phyloP scores from a whole-genome alignment of 30 jellyfish, hydroid and myxozoan genomes.

The Euphysa ruthae region DNA sequence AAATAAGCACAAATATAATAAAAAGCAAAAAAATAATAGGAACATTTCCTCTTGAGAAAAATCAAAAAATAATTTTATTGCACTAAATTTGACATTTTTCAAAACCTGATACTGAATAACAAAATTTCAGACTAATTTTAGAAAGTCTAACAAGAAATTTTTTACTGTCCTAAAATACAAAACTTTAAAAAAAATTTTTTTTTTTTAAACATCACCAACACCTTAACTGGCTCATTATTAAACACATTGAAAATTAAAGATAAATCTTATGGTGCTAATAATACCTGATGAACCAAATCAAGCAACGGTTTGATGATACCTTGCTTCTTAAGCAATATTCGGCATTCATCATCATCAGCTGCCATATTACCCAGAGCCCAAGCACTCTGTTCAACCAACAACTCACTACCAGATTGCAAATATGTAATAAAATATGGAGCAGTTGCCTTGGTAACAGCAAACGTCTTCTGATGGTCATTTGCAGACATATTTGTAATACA shows the following conservation, averaged over 20 bases:
- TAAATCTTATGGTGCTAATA: neutral
- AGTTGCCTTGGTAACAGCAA: slow-evolving; percentile 48
- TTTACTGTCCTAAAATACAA: no score
- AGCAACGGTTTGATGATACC: slow-evolving; percentile 65
- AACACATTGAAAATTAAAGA: neutral
- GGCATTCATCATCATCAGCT: slow-evolving; percentile 44
- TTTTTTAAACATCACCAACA: neutral
- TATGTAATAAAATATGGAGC: slow-evolving; percentile 69
- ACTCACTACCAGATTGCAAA: slow-evolving; percentile 47
- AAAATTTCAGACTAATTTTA: no score
- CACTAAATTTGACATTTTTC: no score
- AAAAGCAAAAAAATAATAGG: no score
- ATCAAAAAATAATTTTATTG: no score
- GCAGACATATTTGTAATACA: slow-evolving; percentile 71
- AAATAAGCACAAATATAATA: no score
- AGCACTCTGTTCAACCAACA: slow-evolving; percentile 62
- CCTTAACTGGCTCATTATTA: no score
- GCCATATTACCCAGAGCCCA: slow-evolving; percentile 93
- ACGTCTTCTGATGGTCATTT: slow-evolving; percentile 27
- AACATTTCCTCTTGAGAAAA: no score
- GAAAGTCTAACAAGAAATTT: no score
- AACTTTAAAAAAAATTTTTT: neutral
- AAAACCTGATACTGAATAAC: no score
- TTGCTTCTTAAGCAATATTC: slow-evolving; percentile 47
- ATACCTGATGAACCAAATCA: slow-evolving; percentile 6